These are phyloP conservation scores for Progne subis DNA, from an alignment of 2,113 vertebrate genomes.

Conservation along the genomic window DNA sequence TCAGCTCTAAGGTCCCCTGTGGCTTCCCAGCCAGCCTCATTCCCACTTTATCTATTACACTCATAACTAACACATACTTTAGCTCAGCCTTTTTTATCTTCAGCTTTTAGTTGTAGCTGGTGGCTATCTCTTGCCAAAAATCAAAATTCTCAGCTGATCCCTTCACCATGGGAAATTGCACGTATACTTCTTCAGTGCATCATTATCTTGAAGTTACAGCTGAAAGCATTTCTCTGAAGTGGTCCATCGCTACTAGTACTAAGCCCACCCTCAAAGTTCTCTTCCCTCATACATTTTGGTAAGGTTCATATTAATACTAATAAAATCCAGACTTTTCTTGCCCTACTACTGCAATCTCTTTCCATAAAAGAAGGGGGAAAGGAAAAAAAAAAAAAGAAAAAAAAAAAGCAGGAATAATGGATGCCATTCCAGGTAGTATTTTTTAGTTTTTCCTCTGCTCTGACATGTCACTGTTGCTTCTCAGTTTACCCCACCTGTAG, in stretches of 20 bases:
- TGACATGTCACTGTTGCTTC: background rate
- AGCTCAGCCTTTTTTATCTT: background rate
- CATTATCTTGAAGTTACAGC: background rate
- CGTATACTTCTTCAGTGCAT: background rate
- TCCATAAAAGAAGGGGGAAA: background rate
- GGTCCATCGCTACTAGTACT: background rate
- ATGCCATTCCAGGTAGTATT: background rate
- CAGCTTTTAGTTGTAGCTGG: background rate
- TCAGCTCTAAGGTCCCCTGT: background rate
- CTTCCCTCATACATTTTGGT: background rate
- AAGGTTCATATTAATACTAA: background rate
- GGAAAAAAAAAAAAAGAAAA: too few species aligned
- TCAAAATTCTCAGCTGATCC: background rate
- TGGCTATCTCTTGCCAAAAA: background rate
- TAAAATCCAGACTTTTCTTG: background rate
- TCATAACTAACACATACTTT: background rate
- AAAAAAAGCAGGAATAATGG: background rate
- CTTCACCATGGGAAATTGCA: background rate
- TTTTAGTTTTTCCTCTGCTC: background rate
- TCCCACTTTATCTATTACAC: background rate
- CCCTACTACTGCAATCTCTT: background rate
- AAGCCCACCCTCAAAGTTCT: background rate
- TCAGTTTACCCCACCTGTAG: background rate
- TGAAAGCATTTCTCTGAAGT: background rate
- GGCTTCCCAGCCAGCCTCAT: background rate